phyloP scores from a whole-genome alignment of 2,113 vertebrate species.

The Festucalex cinctus region DNA sequence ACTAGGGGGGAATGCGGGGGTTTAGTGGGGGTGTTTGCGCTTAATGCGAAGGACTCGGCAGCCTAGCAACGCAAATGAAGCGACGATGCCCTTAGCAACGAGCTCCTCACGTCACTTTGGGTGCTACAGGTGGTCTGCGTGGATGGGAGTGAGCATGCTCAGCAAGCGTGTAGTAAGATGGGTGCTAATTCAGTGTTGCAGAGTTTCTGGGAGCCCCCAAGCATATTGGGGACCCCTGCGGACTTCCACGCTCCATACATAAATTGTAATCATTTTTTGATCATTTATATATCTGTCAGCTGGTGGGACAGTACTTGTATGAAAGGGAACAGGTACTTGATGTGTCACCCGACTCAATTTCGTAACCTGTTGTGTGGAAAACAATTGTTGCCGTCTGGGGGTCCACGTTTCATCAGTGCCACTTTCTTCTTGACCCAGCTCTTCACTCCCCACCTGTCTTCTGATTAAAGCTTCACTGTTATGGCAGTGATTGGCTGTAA shows the following conservation, averaged over 20 bases:
- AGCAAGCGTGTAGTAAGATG: not conserved
- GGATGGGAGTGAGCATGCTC: too few relatives aligned
- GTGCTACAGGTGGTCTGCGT: not conserved
- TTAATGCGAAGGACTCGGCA: constrained; percentile 71
- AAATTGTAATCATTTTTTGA: too few relatives aligned
- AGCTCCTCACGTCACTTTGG: constrained; percentile 31
- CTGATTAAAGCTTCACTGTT: not conserved
- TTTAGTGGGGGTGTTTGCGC: constrained; percentile 50
- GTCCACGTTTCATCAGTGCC: constrained; percentile 23
- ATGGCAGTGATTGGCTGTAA: constrained; percentile 15
- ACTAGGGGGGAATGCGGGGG: constrained; percentile 22
- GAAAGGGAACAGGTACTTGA: too few relatives aligned
- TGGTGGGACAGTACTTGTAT: too few relatives aligned
- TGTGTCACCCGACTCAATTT: too few relatives aligned
- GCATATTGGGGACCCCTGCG: too few relatives aligned
- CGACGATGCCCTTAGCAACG: constrained; percentile 74
- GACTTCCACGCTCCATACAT: too few relatives aligned
- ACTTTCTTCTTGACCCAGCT: constrained; percentile 15
- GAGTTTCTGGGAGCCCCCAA: too few relatives aligned
- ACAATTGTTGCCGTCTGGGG: too few relatives aligned
- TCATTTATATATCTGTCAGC: too few relatives aligned
- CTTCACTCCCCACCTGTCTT: not conserved
- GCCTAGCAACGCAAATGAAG: constrained; percentile 78
- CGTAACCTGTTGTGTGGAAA: too few relatives aligned
- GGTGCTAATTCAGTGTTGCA: constrained; percentile 11